A percentile compares a stretch with the other conserved stretches of the same genome.
phyloP scores from a whole-genome alignment of 2,888 invertebrate genomes.

The Drosophila bunnanda region DNA sequence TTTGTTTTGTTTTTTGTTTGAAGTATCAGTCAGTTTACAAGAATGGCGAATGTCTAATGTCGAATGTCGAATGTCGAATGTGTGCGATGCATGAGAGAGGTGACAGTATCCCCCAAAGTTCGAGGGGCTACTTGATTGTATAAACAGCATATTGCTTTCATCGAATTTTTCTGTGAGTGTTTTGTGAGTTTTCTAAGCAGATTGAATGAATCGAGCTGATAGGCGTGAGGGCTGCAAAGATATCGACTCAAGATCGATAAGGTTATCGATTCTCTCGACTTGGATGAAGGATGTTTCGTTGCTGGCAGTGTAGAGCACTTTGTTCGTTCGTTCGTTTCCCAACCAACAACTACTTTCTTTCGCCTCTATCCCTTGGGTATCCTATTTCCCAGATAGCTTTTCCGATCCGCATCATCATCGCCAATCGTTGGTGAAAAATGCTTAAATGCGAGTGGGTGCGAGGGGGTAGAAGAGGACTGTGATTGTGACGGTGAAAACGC shows the following conservation, averaged over 20 bases:
- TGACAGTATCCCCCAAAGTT: slow-evolving; percentile 6
- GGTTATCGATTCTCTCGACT: not conserved
- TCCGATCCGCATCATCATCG: slow-evolving; percentile 4
- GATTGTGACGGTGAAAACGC: slow-evolving; percentile 35
- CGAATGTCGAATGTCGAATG: slow-evolving; percentile 2
- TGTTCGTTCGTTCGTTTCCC: slow-evolving; percentile 1
- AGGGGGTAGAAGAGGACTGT: slow-evolving; percentile 8
- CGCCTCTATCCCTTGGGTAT: not conserved
- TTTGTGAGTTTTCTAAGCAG: slow-evolving; percentile 2
- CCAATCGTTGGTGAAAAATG: slow-evolving; percentile 20
- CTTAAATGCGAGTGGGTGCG: slow-evolving; percentile 13
- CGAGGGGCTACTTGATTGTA: slow-evolving; percentile 60
- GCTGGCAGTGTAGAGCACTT: slow-evolving; percentile 51
- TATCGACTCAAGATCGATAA: not conserved
- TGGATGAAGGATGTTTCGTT: slow-evolving; percentile 24
- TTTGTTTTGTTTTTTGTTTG: slow-evolving; percentile 37
- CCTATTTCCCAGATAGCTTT: slow-evolving; percentile 3
- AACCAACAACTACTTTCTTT: slow-evolving; percentile 21
- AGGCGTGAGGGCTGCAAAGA: slow-evolving; percentile 3
- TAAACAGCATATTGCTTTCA: slow-evolving; percentile 76
- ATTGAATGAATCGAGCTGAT: slow-evolving; percentile 7
- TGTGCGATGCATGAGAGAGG: slow-evolving; percentile 18
- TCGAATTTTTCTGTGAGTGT: slow-evolving; percentile 24
- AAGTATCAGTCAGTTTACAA: slow-evolving; percentile 77
- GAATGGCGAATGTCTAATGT: slow-evolving; percentile 49